Conservation (phyloP, 2,797 vertebrate genomes). For the Amniataba percoides region DNA sequence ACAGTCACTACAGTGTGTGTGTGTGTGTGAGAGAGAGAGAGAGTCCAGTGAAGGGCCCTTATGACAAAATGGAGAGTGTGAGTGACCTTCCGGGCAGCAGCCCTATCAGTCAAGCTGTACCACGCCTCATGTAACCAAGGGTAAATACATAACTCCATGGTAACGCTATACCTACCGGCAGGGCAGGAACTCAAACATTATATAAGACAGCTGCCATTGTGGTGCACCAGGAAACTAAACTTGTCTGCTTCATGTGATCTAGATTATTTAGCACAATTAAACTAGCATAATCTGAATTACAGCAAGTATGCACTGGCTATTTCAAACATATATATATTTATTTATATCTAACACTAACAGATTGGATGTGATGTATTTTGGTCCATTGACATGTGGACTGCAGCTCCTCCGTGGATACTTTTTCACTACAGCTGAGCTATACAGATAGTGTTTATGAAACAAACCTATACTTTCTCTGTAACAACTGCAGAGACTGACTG, state of each 20-base stretch:
- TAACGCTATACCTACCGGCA: conserved; percentile 22
- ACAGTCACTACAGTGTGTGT: not conserved
- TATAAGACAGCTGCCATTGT: conserved; percentile 8
- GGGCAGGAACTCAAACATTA: conserved; percentile 5
- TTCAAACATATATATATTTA: conserved; percentile 24
- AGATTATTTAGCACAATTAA: not conserved
- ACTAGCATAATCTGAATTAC: not conserved
- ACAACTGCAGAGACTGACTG: conserved; percentile 26
- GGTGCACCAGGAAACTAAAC: not conserved
- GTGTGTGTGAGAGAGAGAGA: conserved; percentile 17
- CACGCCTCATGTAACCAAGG: conserved; percentile 59
- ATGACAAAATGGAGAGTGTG: conserved; percentile 39
- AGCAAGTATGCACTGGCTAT: not conserved
- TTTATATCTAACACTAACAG: conserved; percentile 13
- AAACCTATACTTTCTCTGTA: conserved; percentile 8
- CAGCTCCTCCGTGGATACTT: not conserved
- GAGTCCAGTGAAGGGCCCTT: conserved; percentile 3
- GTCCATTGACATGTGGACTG: conserved; percentile 12
- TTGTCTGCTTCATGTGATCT: not conserved
- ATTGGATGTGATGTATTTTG: conserved; percentile 25
- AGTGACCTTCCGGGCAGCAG: conserved; percentile 65
- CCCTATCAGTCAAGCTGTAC: conserved; percentile 42
- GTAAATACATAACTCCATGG: conserved; percentile 50
- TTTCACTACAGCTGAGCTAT: not conserved
- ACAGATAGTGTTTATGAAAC: conserved; percentile 1